phyloP scores from a whole-genome alignment of 2,888 invertebrate genomes.

The Eristalis tenax region DNA sequence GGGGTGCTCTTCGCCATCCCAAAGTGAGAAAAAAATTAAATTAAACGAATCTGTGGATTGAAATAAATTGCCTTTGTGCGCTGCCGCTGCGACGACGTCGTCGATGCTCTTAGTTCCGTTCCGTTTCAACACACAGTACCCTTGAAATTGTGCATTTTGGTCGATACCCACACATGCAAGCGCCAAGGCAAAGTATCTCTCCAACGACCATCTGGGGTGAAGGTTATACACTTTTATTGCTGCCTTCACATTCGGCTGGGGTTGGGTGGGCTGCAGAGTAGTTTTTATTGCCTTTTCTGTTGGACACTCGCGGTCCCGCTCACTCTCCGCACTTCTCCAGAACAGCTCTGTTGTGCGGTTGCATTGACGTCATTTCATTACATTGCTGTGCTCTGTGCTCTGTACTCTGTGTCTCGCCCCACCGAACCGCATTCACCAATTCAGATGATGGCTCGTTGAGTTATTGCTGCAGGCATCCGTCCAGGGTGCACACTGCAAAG shows the following conservation, averaged over 20 bases:
- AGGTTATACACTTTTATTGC: slow-evolving; percentile 65
- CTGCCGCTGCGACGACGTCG: background rate
- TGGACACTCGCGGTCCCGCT: background rate
- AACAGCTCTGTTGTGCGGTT: slow-evolving; percentile 14
- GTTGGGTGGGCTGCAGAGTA: slow-evolving; percentile 41
- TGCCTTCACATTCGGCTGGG: slow-evolving; percentile 57
- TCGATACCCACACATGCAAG: slow-evolving; percentile 53
- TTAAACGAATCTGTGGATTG: slow-evolving; percentile 59
- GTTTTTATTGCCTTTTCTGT: slow-evolving; percentile 57
- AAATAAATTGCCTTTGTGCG: slow-evolving; percentile 55
- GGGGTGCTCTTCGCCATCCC: background rate
- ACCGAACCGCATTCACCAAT: background rate
- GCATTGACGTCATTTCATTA: slow-evolving; percentile 67
- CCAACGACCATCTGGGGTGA: slow-evolving; percentile 64
- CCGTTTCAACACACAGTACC: slow-evolving; percentile 48
- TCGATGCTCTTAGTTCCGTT: slow-evolving; percentile 20
- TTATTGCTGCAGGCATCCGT: slow-evolving; percentile 64
- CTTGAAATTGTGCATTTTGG: slow-evolving; percentile 68
- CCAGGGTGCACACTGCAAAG: slow-evolving; percentile 17
- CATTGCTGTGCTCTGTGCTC: slow-evolving; percentile 17
- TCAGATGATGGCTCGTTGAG: slow-evolving; percentile 56
- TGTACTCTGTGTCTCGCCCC: background rate
- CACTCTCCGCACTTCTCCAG: background rate
- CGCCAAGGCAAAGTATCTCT: slow-evolving; percentile 44
- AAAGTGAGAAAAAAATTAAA: slow-evolving; percentile 22